These are phyloP conservation scores for Drosophila phalerata DNA, from an alignment of 2,888 invertebrate genomes.

Conservation along the genomic window DNA sequence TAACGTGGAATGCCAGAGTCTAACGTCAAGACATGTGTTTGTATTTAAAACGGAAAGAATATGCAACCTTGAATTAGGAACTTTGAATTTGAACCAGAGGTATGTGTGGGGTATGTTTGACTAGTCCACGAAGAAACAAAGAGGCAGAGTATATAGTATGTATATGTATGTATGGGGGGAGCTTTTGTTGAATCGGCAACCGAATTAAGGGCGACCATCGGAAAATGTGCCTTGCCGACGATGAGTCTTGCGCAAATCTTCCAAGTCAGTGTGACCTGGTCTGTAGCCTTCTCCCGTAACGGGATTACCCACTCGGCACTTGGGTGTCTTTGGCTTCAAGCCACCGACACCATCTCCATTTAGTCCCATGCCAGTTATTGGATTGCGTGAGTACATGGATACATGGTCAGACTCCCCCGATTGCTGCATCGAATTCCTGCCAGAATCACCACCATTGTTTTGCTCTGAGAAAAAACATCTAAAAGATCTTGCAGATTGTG, in stretches of 20 bases:
- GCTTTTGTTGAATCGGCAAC: not conserved
- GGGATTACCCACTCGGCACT: slow-evolving; percentile 44
- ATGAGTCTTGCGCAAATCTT: slow-evolving; percentile 12
- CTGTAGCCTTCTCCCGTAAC: slow-evolving; percentile 49
- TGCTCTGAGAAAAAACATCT: not conserved
- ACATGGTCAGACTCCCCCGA: not conserved
- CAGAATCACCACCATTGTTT: not conserved
- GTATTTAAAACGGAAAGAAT: slow-evolving; percentile 1
- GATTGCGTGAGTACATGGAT: slow-evolving; percentile 30
- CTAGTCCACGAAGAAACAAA: slow-evolving; percentile 2
- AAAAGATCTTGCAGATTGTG: not conserved
- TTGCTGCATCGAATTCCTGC: not conserved
- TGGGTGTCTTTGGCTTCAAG: slow-evolving; percentile 43
- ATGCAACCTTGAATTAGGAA: not conserved
- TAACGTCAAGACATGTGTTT: not conserved
- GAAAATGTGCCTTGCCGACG: slow-evolving; percentile 9
- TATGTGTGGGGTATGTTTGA: not conserved
- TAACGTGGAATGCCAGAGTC: not conserved
- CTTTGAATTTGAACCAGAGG: slow-evolving; percentile 6
- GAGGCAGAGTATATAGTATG: not conserved
- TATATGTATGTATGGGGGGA: not conserved
- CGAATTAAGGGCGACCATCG: not conserved
- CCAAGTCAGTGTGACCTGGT: slow-evolving; percentile 28
- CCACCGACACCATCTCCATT: slow-evolving; percentile 54
- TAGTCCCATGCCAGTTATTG: slow-evolving; percentile 48